Conservation (phyloP, 1,140 invertebrate genomes). For the Saccostrea glomerata region DNA sequence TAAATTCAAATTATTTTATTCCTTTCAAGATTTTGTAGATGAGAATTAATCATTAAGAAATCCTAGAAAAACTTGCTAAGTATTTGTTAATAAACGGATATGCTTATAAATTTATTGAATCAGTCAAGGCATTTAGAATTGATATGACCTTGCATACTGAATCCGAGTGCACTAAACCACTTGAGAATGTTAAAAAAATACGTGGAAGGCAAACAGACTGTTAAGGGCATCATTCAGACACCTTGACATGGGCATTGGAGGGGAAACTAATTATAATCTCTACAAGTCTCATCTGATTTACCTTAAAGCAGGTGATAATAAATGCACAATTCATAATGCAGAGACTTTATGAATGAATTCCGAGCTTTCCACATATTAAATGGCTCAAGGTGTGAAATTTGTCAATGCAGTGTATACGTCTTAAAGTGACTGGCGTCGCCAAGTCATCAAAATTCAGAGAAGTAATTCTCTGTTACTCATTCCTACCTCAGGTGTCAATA, state of each 20-base stretch:
- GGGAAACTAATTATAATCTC: background rate
- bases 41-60: too few species aligned
- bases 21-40: too few species aligned
- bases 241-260: background rate
- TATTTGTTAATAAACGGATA: too few species aligned
- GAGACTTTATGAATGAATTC: slow-evolving; percentile 1
- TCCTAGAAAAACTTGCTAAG: too few species aligned
- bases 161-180: too few species aligned
- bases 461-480: slow-evolving; percentile 2
- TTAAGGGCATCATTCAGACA: too few species aligned
- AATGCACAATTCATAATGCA: slow-evolving; percentile 6
- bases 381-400: background rate
- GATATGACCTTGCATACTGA: too few species aligned
- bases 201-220: too few species aligned
- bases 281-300: background rate
- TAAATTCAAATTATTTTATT: too few species aligned
- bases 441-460: slow-evolving; percentile 15
- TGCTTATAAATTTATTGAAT: too few species aligned
- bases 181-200: too few species aligned
- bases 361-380: background rate
- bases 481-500: slow-evolving; percentile 12
- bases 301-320: background rate
- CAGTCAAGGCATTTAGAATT: too few species aligned
- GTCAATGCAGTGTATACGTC: background rate
- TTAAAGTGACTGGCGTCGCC: background rate